phyloP scores from a whole-genome alignment of 2,888 invertebrate species.

The Marasmarcha lunaedactyla region DNA sequence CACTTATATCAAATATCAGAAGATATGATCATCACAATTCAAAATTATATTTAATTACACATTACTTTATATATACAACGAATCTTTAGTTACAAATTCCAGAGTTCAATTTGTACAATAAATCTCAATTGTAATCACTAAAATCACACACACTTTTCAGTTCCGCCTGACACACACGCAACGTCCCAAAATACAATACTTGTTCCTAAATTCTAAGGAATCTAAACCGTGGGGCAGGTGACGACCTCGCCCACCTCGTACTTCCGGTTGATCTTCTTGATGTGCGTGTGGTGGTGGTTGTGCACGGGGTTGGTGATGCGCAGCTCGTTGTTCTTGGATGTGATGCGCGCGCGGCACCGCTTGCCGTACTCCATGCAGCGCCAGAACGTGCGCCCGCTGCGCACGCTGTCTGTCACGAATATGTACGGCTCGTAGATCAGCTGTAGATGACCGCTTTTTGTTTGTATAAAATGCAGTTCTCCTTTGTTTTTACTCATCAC shows the following conservation, averaged over 20 bases:
- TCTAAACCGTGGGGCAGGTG: constrained; percentile 49
- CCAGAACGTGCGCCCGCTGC: constrained; percentile 63
- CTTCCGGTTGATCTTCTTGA: constrained; percentile 50
- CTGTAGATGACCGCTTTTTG: constrained; percentile 61
- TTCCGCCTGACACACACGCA: no score
- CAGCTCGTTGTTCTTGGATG: constrained; percentile 56
- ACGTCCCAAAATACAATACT: no score
- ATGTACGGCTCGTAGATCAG: constrained; percentile 60
- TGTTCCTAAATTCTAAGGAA: no score
- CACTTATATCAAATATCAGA: no score
- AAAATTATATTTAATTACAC: constrained; percentile 1
- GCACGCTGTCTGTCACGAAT: constrained; percentile 61
- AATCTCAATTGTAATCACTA: no score
- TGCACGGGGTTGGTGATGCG: constrained; percentile 58
- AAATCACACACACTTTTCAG: no score
- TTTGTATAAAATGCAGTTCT: constrained; percentile 60
- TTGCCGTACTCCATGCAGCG: constrained; percentile 63
- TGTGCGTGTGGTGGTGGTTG: constrained; percentile 51
- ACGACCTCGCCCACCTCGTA: constrained; percentile 59
- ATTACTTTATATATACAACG: background rate
- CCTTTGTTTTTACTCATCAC: constrained; percentile 39
- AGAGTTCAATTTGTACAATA: no score
- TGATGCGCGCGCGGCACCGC: constrained; percentile 59
- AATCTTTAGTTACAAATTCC: no score
- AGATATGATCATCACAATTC: no score